Conservation (phyloP, 2,888 invertebrate species). For the Ochropleura plecta region DNA sequence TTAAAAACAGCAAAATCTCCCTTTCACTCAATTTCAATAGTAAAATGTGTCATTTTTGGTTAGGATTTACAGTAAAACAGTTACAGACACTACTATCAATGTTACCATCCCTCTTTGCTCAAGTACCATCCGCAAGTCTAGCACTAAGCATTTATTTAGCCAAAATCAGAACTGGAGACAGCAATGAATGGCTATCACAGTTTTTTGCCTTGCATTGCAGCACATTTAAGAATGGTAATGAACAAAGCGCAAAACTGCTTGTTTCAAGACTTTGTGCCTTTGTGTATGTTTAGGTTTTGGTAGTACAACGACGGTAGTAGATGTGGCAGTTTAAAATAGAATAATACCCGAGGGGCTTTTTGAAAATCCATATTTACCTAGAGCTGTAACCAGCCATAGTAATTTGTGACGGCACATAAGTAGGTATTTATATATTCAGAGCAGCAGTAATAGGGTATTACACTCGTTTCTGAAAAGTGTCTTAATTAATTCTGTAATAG, state of each 20-base stretch:
- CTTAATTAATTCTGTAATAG: too few species aligned
- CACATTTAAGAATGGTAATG: conserved; percentile 8
- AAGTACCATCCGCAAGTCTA: conserved; percentile 1
- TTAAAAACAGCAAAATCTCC: too few species aligned
- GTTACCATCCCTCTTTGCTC: neutral
- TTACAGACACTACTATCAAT: neutral
- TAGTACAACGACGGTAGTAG: conserved; percentile 10
- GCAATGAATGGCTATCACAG: neutral
- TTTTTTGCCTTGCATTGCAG: conserved; percentile 4
- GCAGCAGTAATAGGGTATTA: conserved; percentile 8
- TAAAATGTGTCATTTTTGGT: neutral
- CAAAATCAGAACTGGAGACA: conserved; percentile 1
- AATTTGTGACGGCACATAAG: neutral
- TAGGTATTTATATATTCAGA: neutral
- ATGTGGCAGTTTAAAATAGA: conserved; percentile 4
- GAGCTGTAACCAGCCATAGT: neutral
- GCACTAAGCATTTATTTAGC: neutral
- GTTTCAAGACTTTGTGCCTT: conserved; percentile 3
- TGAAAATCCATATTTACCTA: neutral
- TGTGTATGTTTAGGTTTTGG: conserved; percentile 7
- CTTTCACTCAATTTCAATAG: too few species aligned
- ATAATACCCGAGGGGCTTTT: neutral
- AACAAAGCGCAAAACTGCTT: conserved; percentile 2
- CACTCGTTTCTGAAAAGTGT: too few species aligned
- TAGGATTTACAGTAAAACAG: neutral